These are phyloP conservation scores for Desoria tigrina DNA, from an alignment of 2,888 invertebrate species.

Conservation along the genomic window DNA sequence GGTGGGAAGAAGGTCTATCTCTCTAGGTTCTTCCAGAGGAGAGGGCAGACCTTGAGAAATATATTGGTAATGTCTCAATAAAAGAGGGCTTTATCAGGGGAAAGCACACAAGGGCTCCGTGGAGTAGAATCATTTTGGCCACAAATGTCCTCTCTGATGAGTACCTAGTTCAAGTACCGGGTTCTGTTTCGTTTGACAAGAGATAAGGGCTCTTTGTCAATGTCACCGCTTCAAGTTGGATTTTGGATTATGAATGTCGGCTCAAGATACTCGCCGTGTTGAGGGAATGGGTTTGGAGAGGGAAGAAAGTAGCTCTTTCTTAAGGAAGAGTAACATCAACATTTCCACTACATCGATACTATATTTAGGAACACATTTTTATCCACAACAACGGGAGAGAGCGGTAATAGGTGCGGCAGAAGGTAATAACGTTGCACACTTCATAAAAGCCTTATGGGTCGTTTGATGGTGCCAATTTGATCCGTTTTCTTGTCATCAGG, in stretches of 20 bases:
- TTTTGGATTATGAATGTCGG: slow-evolving; percentile 51
- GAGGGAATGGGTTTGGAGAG: not conserved
- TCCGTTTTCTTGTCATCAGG: too few relatives aligned
- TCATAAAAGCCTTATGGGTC: slow-evolving; percentile 21
- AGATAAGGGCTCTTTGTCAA: slow-evolving; percentile 53
- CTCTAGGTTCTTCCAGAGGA: too few relatives aligned
- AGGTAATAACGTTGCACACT: slow-evolving; percentile 14
- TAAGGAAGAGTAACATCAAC: slow-evolving; percentile 12
- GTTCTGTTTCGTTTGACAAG: slow-evolving; percentile 40
- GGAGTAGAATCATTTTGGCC: slow-evolving; percentile 27
- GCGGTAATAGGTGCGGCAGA: too few relatives aligned
- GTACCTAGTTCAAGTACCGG: slow-evolving; percentile 11
- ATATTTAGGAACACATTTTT: too few relatives aligned
- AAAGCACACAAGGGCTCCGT: slow-evolving; percentile 22
- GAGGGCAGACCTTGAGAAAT: slow-evolving; percentile 27
- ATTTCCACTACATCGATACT: slow-evolving; percentile 6
- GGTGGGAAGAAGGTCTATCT: not conserved
- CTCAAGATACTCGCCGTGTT: slow-evolving; percentile 24
- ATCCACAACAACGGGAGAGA: not conserved
- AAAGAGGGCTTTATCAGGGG: slow-evolving; percentile 44
- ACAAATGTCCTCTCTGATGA: slow-evolving; percentile 36
- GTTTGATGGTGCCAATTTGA: slow-evolving; percentile 9
- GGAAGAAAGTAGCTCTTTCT: too few relatives aligned
- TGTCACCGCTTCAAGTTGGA: slow-evolving; percentile 44
- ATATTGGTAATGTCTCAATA: slow-evolving; percentile 51